phyloP scores from a whole-genome alignment of 1,140 invertebrate species.

The Coboldia fuscipes region DNA sequence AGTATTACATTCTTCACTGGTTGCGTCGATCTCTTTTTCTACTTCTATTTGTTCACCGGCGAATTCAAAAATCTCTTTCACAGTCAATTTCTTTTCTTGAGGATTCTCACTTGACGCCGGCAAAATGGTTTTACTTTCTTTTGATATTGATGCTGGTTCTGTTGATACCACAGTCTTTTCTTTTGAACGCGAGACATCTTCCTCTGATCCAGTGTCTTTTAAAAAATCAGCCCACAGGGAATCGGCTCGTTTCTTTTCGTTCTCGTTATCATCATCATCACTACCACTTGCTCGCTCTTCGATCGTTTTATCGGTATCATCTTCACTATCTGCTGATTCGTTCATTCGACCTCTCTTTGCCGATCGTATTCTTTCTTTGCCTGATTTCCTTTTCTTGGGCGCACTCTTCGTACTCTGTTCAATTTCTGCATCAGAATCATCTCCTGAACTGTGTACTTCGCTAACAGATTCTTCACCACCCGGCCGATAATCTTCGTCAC shows the following conservation, averaged over 20 bases:
- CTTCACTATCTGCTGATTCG: slow-evolving; percentile 4
- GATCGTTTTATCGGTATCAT: slow-evolving; percentile 5
- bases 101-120: background rate
- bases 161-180: slow-evolving; percentile 17
- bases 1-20: slow-evolving; percentile 3
- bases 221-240: slow-evolving; percentile 54
- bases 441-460: slow-evolving; percentile 21
- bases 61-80: slow-evolving; percentile 33
- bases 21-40: slow-evolving; percentile 33
- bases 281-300: slow-evolving; percentile 9
- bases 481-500: slow-evolving; percentile 26
- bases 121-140: slow-evolving; percentile 4
- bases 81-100: slow-evolving; percentile 19
- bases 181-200: slow-evolving; percentile 10
- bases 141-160: slow-evolving; percentile 5
- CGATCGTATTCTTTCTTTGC: slow-evolving; percentile 7
- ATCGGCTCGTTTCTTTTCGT: slow-evolving; percentile 43
- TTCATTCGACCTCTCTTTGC: slow-evolving; percentile 5
- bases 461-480: slow-evolving; percentile 21
- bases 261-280: slow-evolving; percentile 25
- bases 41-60: slow-evolving; percentile 35
- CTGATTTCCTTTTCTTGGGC: background rate
- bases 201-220: slow-evolving; percentile 43
- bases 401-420: slow-evolving; percentile 8
- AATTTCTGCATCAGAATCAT: slow-evolving; percentile 16